Evolutionary conservation across 53 echinoderm and acorn worm species (phyloP).

Genomic region (Stichopus horrens): DNA sequence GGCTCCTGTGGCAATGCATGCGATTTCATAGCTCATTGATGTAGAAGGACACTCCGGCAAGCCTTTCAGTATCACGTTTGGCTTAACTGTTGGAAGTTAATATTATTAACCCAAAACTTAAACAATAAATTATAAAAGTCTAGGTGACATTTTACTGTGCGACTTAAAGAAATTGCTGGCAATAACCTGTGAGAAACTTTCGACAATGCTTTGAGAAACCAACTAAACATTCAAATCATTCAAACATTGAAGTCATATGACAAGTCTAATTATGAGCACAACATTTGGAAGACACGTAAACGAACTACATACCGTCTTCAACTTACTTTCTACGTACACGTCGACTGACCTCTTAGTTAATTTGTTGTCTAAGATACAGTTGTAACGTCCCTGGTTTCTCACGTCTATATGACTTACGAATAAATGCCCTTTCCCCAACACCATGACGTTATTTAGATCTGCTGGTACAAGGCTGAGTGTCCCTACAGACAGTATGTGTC

Average conservation of each 20-base stretch:
- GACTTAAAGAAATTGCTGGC: background rate
- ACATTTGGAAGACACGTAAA: background rate
- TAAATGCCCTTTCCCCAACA: background rate
- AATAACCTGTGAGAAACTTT: background rate
- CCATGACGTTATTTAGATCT: background rate
- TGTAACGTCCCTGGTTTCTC: background rate
- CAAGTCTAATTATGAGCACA: background rate
- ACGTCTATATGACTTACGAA: background rate
- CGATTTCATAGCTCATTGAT: background rate
- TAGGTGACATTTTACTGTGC: background rate
- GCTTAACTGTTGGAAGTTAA: background rate
- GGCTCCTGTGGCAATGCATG: background rate
- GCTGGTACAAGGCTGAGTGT: background rate
- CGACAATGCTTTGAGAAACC: background rate
- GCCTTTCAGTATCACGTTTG: background rate
- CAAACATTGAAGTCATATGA: background rate
- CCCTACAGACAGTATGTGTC: background rate
- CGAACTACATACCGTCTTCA: background rate
- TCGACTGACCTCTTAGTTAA: background rate
- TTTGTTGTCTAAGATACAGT: background rate
- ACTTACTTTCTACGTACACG: background rate
- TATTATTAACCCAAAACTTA: background rate
- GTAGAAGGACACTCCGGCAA: background rate
- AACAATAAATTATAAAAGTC: background rate
- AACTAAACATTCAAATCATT: background rate